These are phyloP conservation scores for Myotis daubentonii DNA, from an alignment of 2,797 vertebrate species.

Conservation along the genomic window DNA sequence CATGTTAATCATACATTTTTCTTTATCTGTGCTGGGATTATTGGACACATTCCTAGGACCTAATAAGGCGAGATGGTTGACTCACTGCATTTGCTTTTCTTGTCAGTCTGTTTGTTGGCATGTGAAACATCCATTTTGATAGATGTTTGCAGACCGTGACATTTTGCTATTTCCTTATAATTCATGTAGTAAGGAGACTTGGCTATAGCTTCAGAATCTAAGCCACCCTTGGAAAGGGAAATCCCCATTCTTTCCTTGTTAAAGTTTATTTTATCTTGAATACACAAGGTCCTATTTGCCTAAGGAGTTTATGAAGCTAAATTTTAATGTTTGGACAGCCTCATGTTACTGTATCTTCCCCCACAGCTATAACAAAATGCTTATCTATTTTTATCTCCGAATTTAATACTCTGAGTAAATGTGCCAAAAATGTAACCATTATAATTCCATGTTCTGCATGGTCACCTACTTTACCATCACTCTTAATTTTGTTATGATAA, in stretches of 20 bases:
- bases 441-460: not conserved
- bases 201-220: not conserved
- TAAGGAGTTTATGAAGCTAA: slow-evolving; percentile 16
- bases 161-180: slow-evolving; percentile 41
- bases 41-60: slow-evolving; percentile 45
- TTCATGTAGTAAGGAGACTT: not conserved
- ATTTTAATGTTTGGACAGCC: not conserved
- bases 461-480: not conserved
- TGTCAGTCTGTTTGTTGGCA: not conserved
- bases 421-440: not conserved
- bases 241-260: slow-evolving; percentile 24
- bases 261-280: slow-evolving; percentile 29
- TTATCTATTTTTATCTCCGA: not conserved
- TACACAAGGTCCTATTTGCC: not conserved
- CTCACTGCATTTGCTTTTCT: slow-evolving; percentile 39
- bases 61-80: slow-evolving; percentile 26
- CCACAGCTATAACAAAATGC: not conserved
- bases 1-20: slow-evolving; percentile 37
- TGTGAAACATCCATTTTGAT: slow-evolving; percentile 6
- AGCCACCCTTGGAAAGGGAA: not conserved
- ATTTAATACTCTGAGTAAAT: not conserved
- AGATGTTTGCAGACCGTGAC: not conserved
- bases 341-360: slow-evolving; percentile 17
- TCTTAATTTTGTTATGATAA: not conserved
- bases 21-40: slow-evolving; percentile 36